A percentile compares a stretch with the other conserved stretches of the same genome.
Conservation (phyloP, 2,888 invertebrate species). For the Buathra laborator region DNA sequence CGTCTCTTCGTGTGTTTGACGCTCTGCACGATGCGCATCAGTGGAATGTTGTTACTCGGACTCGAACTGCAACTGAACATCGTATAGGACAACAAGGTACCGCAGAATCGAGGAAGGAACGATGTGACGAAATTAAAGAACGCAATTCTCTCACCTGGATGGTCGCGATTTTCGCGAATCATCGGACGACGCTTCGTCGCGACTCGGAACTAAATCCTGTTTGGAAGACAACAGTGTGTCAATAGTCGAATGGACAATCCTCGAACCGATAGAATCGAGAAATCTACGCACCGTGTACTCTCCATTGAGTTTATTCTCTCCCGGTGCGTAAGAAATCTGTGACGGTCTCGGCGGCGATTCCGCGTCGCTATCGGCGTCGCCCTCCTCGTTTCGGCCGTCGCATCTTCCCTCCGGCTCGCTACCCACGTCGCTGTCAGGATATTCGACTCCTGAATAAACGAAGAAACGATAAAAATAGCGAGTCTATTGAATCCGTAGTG, state of each 20-base stretch:
- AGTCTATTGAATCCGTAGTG: too few relatives aligned
- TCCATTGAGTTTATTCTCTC: conserved; percentile 85
- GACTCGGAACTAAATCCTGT: conserved; percentile 79
- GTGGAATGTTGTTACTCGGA: conserved; percentile 97
- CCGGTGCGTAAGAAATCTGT: conserved; percentile 78
- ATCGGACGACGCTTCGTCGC: conserved; percentile 79
- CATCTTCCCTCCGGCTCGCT: conserved; percentile 86
- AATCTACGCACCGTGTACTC: conserved; percentile 77
- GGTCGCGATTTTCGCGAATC: conserved; percentile 81
- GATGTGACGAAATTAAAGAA: background rate
- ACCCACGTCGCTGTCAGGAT: conserved; percentile 86
- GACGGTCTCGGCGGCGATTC: conserved; percentile 81
- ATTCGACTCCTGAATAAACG: conserved; percentile 84
- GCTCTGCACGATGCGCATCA: conserved; percentile 99
- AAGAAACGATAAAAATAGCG: background rate
- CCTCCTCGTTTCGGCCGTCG: conserved; percentile 86
- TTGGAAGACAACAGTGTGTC: conserved; percentile 55
- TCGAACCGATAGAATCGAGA: conserved; percentile 24
- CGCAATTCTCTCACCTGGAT: conserved; percentile 78
- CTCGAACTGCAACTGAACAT: conserved; percentile 90
- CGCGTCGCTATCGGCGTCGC: conserved; percentile 88
- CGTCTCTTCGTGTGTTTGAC: conserved; percentile 98
- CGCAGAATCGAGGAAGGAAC: background rate
- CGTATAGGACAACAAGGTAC: conserved; percentile 56
- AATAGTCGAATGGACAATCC: conserved; percentile 23